A percentile compares a stretch with the other conserved stretches of the same genome.
These are phyloP conservation scores for Carposina sasakii DNA, from an alignment of 1,140 invertebrate genomes.

Conservation along the genomic window DNA sequence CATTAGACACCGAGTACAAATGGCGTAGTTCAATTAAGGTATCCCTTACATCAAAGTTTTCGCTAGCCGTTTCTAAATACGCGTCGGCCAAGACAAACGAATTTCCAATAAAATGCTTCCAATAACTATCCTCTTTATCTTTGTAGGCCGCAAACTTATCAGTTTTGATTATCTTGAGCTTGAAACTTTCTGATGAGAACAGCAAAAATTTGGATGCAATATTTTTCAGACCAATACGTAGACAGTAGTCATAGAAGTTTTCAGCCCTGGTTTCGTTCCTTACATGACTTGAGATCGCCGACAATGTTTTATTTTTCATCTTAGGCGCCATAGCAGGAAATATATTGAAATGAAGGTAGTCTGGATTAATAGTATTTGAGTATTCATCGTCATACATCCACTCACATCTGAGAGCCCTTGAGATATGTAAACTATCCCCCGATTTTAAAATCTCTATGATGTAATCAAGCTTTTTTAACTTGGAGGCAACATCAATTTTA, in stretches of 20 bases:
- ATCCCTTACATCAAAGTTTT: background rate
- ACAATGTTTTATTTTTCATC: conserved; percentile 28
- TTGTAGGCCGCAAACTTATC: background rate
- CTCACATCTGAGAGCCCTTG: conserved; percentile 26
- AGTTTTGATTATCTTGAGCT: conserved; percentile 17
- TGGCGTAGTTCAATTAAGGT: conserved; percentile 15
- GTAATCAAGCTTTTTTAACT: conserved; percentile 30
- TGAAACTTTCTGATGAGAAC: conserved; percentile 20
- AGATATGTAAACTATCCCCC: conserved; percentile 30
- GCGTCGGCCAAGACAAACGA: conserved; percentile 21
- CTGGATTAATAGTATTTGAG: conserved; percentile 22
- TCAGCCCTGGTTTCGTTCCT: conserved; percentile 16
- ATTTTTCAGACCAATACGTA: background rate
- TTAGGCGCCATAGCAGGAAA: conserved; percentile 28
- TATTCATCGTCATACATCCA: conserved; percentile 30
- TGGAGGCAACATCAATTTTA: conserved; percentile 36
- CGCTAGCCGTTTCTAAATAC: conserved; percentile 7
- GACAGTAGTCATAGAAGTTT: conserved; percentile 13
- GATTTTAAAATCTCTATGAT: conserved; percentile 31
- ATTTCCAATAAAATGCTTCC: conserved; percentile 22
- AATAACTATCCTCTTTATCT: background rate
- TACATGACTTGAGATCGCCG: conserved; percentile 22
- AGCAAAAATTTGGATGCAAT: conserved; percentile 12
- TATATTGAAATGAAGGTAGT: conserved; percentile 26
- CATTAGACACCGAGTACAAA: conserved; percentile 23